Conservation (phyloP, 2,797 vertebrate genomes). For the Lateolabrax maculatus region DNA sequence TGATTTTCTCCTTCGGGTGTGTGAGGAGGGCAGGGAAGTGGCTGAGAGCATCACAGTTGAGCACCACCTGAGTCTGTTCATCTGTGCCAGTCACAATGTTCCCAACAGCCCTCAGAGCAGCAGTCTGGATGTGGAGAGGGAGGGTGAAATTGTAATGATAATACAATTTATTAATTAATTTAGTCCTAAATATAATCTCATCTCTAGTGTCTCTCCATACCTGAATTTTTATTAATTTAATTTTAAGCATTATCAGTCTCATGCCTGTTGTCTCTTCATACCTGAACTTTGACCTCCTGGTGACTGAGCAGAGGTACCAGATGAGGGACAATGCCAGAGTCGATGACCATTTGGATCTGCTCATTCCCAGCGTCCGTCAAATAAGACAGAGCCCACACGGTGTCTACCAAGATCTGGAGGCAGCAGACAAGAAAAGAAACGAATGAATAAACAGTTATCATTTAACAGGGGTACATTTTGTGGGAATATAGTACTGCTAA, state of each 20-base stretch:
- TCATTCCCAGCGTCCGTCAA: constrained; percentile 99
- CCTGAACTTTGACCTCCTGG: constrained; percentile 99
- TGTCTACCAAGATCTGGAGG: constrained; percentile 97
- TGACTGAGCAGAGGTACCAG: constrained; percentile 98
- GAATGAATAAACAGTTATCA: background rate
- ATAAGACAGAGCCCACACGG: constrained; percentile 99
- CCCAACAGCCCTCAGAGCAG: constrained; percentile 96
- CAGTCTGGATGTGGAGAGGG: constrained; percentile 86
- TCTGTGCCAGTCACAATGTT: constrained; percentile 99
- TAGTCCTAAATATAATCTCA: background rate
- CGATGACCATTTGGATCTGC: constrained; percentile 99
- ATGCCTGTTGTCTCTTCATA: constrained; percentile 66
- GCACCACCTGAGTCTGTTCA: constrained; percentile 98
- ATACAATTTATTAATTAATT: background rate
- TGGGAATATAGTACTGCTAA: background rate
- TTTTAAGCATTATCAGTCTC: background rate
- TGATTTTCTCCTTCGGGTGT: constrained; percentile 99
- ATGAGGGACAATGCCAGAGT: constrained; percentile 97
- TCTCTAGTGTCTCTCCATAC: constrained; percentile 76
- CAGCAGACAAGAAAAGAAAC: background rate
- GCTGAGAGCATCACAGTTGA: constrained; percentile 97
- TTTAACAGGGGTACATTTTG: background rate
- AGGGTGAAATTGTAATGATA: background rate
- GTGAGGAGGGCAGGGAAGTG: constrained; percentile 98
- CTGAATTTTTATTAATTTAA: constrained; percentile 90